phyloP scores from a whole-genome alignment of 2,113 vertebrate genomes.

The Pandion haliaetus region DNA sequence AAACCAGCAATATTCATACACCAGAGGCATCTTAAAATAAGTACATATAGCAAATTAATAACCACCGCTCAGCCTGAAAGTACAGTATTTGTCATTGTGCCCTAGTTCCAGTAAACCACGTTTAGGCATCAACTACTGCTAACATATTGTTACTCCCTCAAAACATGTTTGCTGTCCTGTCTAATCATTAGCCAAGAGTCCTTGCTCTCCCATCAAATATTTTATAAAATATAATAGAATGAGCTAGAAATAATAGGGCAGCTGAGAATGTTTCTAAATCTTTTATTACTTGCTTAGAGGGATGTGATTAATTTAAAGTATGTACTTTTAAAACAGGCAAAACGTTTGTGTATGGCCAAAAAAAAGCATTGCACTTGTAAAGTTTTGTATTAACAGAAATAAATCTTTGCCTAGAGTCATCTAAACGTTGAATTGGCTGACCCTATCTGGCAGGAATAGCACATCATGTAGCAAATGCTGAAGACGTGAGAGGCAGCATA shows the following conservation, averaged over 20 bases:
- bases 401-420: not conserved
- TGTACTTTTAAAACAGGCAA: not conserved
- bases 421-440: not conserved
- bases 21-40: not conserved
- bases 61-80: not conserved
- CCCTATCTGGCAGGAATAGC: not conserved
- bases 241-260: not conserved
- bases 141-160: not conserved
- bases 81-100: not conserved
- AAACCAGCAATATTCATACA: not conserved
- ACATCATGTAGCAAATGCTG: rapidly evolving
- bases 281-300: not conserved
- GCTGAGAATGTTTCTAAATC: not conserved
- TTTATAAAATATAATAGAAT: not conserved
- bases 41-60: not conserved
- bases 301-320: not conserved
- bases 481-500: not conserved
- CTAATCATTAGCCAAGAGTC: not conserved
- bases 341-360: not conserved
- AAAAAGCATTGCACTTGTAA: not conserved
- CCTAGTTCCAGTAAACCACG: not conserved
- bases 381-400: not conserved
- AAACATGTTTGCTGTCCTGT: not conserved
- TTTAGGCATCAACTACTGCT: not conserved
- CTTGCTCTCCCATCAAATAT: not conserved